Percentiles rank a stretch among this genome's conserved stretches.
Evolutionary conservation across 2,888 invertebrate species (phyloP).

Genomic region (Stenodema calcarata): DNA sequence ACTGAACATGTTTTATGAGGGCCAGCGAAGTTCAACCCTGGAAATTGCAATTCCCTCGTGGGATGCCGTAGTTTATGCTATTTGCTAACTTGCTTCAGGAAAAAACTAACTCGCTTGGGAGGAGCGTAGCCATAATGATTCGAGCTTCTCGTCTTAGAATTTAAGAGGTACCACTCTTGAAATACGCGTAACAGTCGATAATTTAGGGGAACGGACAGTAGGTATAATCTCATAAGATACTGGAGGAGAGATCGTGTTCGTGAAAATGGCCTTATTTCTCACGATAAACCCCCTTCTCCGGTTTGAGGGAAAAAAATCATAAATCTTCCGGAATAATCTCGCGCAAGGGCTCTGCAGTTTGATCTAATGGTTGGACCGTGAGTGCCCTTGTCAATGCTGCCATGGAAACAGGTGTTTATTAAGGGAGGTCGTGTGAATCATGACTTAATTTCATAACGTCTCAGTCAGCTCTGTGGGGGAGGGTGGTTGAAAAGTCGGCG

Average conservation of each 20-base stretch:
- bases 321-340: slow-evolving; percentile 36
- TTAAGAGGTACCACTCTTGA: slow-evolving; percentile 10
- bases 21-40: not conserved
- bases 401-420: slow-evolving; percentile 41
- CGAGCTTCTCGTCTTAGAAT: slow-evolving; percentile 16
- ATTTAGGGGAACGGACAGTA: not conserved
- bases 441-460: slow-evolving; percentile 46
- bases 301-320: not conserved
- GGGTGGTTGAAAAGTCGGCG: slow-evolving; percentile 36
- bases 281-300: slow-evolving; percentile 19
- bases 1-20: not conserved
- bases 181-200: slow-evolving; percentile 15
- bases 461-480: slow-evolving; percentile 33
- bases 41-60: not conserved
- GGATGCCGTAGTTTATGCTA: not conserved
- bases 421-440: slow-evolving; percentile 44
- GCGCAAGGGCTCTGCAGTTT: slow-evolving; percentile 17
- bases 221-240: slow-evolving; percentile 34
- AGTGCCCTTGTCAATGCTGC: slow-evolving; percentile 38
- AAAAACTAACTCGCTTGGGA: not conserved
- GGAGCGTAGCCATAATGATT: not conserved
- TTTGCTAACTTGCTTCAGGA: not conserved
- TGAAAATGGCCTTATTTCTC: slow-evolving; percentile 36
- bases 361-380: slow-evolving; percentile 43
- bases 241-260: slow-evolving; percentile 19